Percentiles rank a stretch among this genome's conserved stretches.
Conservation (phyloP, 2,113 vertebrate species). For the Leucopsar rothschildi region DNA sequence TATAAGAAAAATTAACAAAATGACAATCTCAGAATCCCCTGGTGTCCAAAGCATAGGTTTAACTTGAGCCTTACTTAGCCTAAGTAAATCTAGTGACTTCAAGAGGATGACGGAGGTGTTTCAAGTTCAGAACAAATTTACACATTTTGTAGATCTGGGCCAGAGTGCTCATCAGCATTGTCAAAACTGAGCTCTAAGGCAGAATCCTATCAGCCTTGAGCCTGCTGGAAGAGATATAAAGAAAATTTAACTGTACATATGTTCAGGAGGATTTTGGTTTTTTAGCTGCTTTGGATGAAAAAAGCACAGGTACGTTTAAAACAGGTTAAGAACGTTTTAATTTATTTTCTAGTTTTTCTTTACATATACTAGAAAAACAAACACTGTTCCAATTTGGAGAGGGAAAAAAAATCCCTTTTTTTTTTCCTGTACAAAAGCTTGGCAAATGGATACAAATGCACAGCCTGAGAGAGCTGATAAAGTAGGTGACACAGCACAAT, state of each 20-base stretch:
- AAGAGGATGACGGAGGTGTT: neutral
- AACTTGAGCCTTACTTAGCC: neutral
- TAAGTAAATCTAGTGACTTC: neutral
- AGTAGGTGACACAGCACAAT: constrained; percentile 11
- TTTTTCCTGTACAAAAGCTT: neutral
- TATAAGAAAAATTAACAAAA: neutral
- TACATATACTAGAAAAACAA: neutral
- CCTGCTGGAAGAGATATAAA: neutral
- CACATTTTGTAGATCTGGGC: neutral
- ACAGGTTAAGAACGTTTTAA: neutral
- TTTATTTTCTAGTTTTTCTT: neutral
- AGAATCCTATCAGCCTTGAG: neutral
- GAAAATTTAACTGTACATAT: neutral
- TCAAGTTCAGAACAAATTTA: neutral
- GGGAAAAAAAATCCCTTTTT: neutral
- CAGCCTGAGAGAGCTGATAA: neutral
- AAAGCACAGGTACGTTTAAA: neutral
- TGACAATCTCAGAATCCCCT: neutral
- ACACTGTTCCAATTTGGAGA: neutral
- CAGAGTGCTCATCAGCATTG: neutral
- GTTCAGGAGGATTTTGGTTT: neutral
- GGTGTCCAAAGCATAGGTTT: neutral
- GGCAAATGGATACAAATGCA: constrained; percentile 32
- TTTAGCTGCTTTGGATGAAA: neutral
- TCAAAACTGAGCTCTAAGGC: neutral